Base-by-base conservation (phyloP, 2,888 invertebrate genomes). In the Gibbula magus region DNA sequence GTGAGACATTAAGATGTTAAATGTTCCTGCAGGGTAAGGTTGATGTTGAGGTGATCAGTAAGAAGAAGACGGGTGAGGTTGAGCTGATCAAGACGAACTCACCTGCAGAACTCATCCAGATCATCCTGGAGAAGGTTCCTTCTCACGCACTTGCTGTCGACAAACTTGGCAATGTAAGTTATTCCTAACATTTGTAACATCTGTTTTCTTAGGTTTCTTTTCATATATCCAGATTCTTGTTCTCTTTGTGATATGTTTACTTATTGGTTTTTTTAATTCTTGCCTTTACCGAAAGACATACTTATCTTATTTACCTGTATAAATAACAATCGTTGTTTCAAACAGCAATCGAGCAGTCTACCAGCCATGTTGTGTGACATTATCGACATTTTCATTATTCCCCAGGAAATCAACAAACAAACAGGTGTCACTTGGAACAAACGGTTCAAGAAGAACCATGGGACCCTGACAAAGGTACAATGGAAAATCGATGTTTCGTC, bases 371-470 rank as follows among this genome's bases (percentile, higher is more conserved):
- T 45, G n/a, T 10, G 13, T 45, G 45, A 45, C 45, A 45, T 5
- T 45, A 10, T 10, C 13, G 10, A 1, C 10, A 1, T 45, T 45
- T 45, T 4, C 52, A 83, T 86, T 8, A n/a, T n/a, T n/a, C n/a
- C n/a, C n/a, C 79, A 92, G 91, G 92, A 92, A 86, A 88, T 93
- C 22, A 84, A 82, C n/a, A 90, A 91, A 75, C 89, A 90, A 82
- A 92, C 92, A 13, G 92, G 92, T 1, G 86, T 90, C 18, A 91
- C 92, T 0, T 93, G 93, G 93, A 92, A 92, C 79, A 93, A 92
- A 83, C 85, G 90, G 39, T 93, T 92, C 84, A 92, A 91, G 84
- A 89, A 86, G 70, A 83, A 85, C 56, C 84, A 92, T 87, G 93
- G 93, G 32, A 83, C 92, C 4, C 89, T 93, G 52, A 89, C 81